Evolutionary conservation across 2,888 invertebrate species (phyloP).

Genomic region (Ophion ventricosus): DNA sequence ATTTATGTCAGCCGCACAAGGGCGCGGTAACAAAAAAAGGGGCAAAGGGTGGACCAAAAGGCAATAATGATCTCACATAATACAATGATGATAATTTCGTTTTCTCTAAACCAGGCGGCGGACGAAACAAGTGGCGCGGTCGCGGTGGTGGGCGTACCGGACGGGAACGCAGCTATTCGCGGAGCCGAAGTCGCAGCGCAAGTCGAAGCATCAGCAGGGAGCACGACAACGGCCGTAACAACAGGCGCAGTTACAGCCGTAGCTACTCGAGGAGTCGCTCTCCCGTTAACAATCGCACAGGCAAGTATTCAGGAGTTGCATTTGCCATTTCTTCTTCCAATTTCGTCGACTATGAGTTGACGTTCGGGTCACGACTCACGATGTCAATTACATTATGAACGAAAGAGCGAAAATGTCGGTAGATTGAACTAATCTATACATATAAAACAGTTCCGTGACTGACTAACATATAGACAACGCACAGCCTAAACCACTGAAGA

Average conservation of each 20-base stretch:
- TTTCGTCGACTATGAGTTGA: not conserved
- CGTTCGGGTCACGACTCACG: no score
- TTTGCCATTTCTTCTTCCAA: not conserved
- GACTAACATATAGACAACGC: no score
- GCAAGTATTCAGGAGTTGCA: slow-evolving; percentile 71
- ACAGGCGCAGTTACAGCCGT: slow-evolving; percentile 80
- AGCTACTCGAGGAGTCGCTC: slow-evolving; percentile 82
- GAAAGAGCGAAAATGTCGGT: no score
- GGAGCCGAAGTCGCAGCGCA: slow-evolving; percentile 80
- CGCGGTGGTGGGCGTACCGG: slow-evolving; percentile 77
- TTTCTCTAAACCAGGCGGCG: slow-evolving; percentile 71
- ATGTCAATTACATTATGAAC: no score
- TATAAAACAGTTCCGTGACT: no score
- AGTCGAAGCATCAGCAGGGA: slow-evolving; percentile 76
- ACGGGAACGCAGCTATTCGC: slow-evolving; percentile 80
- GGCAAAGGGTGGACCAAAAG: no score
- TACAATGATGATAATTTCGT: not conserved
- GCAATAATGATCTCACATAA: no score
- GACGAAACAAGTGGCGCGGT: slow-evolving; percentile 81
- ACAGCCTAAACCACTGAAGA: no score
- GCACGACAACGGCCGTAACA: slow-evolving; percentile 77
- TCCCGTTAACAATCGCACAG: slow-evolving; percentile 79
- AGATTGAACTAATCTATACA: no score
- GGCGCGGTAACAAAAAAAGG: no score
- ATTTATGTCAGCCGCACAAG: no score